Percentiles rank a stretch among this genome's conserved stretches.
These are phyloP conservation scores for Pelodiscus sinensis DNA, from an alignment of 2,113 vertebrate species.

Conservation along the genomic window DNA sequence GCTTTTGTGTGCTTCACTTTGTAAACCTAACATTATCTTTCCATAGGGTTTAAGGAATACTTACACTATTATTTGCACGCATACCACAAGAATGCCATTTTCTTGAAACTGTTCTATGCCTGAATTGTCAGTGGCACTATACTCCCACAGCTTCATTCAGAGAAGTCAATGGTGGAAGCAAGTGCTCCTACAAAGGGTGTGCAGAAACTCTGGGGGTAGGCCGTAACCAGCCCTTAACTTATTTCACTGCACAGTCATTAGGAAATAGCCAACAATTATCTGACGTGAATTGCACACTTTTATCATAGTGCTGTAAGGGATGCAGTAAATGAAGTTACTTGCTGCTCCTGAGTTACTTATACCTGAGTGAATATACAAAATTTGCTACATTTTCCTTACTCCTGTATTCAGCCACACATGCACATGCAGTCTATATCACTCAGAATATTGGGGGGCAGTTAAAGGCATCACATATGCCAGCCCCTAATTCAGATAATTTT, in stretches of 20 bases:
- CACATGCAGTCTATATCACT: not conserved
- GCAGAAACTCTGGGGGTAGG: not conserved
- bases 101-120: not conserved
- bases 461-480: not conserved
- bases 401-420: not conserved
- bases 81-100: not conserved
- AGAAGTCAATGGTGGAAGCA: not conserved
- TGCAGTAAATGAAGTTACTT: not conserved
- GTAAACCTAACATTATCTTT: not conserved
- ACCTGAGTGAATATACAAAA: not conserved
- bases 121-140: not conserved
- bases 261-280: not conserved
- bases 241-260: not conserved
- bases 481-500: not conserved
- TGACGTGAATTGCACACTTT: not conserved
- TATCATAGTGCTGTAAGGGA: not conserved
- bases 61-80: not conserved
- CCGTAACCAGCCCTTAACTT: not conserved
- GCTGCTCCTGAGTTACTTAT: not conserved
- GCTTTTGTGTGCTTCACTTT: not conserved
- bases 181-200: not conserved
- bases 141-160: not conserved
- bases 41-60: not conserved
- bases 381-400: not conserved
- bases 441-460: not conserved